Evolutionary conservation across 2,797 vertebrate species (phyloP).

Genomic region (Nannoperca obscura): DNA sequence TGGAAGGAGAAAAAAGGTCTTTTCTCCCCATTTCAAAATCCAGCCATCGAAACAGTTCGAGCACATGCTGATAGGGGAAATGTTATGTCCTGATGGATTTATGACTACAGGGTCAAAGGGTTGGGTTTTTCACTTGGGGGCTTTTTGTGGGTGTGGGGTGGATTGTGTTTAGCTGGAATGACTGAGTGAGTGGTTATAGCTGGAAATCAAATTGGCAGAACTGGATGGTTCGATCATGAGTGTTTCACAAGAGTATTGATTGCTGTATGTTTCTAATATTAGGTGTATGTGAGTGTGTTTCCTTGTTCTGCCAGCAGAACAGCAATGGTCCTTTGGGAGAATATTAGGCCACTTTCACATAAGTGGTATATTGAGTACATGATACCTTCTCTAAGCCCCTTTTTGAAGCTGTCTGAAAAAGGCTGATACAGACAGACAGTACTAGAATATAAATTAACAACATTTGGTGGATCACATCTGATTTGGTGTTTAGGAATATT

Average conservation of each 20-base stretch:
- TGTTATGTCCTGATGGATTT: constrained; percentile 50
- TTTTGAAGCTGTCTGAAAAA: not conserved
- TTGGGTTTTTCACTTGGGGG: constrained; percentile 23
- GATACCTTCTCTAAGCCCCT: not conserved
- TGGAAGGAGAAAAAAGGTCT: constrained; percentile 32
- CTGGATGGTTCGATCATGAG: not conserved
- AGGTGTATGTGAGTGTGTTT: not conserved
- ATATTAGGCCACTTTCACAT: not conserved
- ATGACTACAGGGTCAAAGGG: constrained; percentile 52
- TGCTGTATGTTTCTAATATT: constrained; percentile 10
- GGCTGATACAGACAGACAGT: not conserved
- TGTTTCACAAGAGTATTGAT: constrained; percentile 26
- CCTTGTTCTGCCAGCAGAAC: constrained; percentile 23
- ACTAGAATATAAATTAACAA: not conserved
- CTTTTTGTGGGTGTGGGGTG: constrained; percentile 14
- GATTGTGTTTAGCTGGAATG: constrained; percentile 26
- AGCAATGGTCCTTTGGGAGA: not conserved
- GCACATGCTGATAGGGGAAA: constrained; percentile 38
- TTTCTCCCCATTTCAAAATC: constrained; percentile 38
- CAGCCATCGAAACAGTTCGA: constrained; percentile 47
- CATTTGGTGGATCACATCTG: not conserved
- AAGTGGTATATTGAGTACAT: not conserved
- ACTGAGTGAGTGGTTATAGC: constrained; percentile 22
- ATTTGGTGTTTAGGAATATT: not conserved
- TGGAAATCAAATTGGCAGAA: constrained; percentile 29